These are phyloP conservation scores for Brachycybe producta DNA, from an alignment of 2,888 invertebrate genomes.

Conservation along the genomic window DNA sequence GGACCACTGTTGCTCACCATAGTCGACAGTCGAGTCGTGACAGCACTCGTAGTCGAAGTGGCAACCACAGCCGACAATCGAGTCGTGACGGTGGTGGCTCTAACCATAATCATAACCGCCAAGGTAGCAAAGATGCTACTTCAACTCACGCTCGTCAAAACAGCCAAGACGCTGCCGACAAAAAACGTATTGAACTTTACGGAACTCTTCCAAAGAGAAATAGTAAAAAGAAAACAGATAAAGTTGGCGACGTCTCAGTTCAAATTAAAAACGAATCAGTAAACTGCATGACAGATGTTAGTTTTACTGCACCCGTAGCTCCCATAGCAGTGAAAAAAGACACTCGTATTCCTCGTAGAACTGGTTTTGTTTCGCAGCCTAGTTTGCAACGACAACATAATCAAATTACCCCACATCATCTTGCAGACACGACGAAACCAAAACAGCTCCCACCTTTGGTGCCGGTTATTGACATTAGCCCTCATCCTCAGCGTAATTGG, in stretches of 20 bases:
- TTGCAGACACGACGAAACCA: no score
- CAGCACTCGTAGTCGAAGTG: slow-evolving; percentile 39
- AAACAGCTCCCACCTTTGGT: no score
- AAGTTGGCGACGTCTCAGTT: slow-evolving; percentile 17
- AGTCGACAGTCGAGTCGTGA: slow-evolving; percentile 57
- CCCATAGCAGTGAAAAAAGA: no score
- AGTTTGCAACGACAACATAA: no score
- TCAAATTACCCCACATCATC: no score
- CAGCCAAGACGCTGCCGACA: slow-evolving; percentile 17
- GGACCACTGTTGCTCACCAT: slow-evolving; percentile 47
- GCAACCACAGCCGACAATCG: slow-evolving; percentile 49
- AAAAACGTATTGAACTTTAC: slow-evolving; percentile 62
- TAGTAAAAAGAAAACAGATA: slow-evolving; percentile 34
- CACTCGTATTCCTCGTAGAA: no score
- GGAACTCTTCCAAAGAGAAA: slow-evolving; percentile 82
- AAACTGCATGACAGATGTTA: no score
- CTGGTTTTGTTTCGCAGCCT: no score
- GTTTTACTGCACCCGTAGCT: slow-evolving; percentile 17
- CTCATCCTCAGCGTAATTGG: no score
- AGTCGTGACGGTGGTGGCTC: slow-evolving; percentile 41
- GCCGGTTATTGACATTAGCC: no score
- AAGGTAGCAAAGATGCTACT: slow-evolving; percentile 23
- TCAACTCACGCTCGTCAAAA: slow-evolving; percentile 18
- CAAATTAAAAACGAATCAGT: slow-evolving; percentile 23
- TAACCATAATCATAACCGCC: slow-evolving; percentile 24